These are phyloP conservation scores for Heterohyrax brucei DNA, from an alignment of 2,797 vertebrate species.

Conservation along the genomic window DNA sequence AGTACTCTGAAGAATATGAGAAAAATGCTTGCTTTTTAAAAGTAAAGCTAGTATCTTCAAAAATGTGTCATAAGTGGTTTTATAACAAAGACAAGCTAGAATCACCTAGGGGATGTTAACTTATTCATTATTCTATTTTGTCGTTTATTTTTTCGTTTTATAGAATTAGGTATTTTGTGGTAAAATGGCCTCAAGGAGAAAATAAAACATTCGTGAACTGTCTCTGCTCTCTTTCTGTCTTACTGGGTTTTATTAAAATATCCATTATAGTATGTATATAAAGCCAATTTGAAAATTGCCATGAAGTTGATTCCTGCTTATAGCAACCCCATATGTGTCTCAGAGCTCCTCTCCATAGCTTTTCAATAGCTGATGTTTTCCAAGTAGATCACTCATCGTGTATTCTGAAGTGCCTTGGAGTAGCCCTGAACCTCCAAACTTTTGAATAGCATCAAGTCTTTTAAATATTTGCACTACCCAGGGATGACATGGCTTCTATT, in stretches of 20 bases:
- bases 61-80: constrained; percentile 67
- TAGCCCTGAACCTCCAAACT: background rate
- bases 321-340: background rate
- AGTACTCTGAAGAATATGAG: constrained; percentile 38
- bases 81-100: constrained; percentile 71
- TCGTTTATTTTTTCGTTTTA: constrained; percentile 68
- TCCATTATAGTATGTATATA: background rate
- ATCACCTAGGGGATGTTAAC: constrained; percentile 41
- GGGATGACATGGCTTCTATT: background rate
- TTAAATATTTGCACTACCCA: background rate
- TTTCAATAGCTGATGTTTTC: background rate
- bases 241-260: constrained; percentile 60
- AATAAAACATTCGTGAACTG: constrained; percentile 66
- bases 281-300: constrained; percentile 16
- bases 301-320: background rate
- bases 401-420: background rate
- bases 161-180: constrained; percentile 68
- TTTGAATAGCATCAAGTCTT: background rate
- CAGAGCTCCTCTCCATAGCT: background rate
- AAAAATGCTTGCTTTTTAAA: constrained; percentile 72
- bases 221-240: constrained; percentile 32
- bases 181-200: constrained; percentile 56
- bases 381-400: background rate
- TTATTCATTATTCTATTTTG: constrained; percentile 73
- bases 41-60: constrained; percentile 45